These are phyloP conservation scores for Caenorhabditis remanei DNA, from an alignment of 1,140 invertebrate species.

Conservation along the genomic window DNA sequence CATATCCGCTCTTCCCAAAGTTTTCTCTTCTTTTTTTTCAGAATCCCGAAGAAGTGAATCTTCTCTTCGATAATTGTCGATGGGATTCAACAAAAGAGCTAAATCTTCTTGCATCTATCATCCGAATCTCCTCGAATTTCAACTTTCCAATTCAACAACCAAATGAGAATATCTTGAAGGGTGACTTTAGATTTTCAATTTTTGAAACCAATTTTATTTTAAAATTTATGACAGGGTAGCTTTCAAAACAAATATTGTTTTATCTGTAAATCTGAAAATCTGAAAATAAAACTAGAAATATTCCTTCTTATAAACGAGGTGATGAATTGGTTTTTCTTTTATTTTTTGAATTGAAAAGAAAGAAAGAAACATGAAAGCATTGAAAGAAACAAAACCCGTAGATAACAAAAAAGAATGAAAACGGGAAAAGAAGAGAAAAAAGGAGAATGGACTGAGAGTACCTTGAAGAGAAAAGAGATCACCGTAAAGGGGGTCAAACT, in stretches of 20 bases:
- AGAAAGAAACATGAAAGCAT: constrained; percentile 37
- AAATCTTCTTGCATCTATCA: not conserved
- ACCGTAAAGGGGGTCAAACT: constrained; percentile 14
- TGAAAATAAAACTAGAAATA: too few relatives aligned
- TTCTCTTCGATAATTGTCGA: constrained; percentile 6
- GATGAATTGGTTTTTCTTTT: not conserved
- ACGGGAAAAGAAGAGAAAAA: constrained; percentile 4
- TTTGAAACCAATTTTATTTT: constrained; percentile 14
- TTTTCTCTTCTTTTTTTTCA: not conserved
- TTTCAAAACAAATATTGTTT: not conserved
- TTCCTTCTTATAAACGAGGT: not conserved
- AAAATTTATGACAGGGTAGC: not conserved
- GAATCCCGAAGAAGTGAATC: not conserved
- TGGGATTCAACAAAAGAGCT: constrained; percentile 8
- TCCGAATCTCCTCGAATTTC: not conserved
- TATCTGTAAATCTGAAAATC: constrained; percentile 35
- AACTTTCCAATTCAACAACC: constrained; percentile 12
- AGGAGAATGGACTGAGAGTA: constrained; percentile 22
- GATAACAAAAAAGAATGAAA: not conserved
- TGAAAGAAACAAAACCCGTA: constrained; percentile 27
- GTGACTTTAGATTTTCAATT: constrained; percentile 24
- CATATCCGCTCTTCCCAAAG: too few relatives aligned
- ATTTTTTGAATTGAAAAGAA: not conserved
- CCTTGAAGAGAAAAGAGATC: constrained; percentile 50
- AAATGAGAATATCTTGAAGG: constrained; percentile 8